A percentile compares a stretch with the other conserved stretches of the same genome.
Conservation (phyloP, 2,797 vertebrate genomes). For the Phoebastria nigripes region DNA sequence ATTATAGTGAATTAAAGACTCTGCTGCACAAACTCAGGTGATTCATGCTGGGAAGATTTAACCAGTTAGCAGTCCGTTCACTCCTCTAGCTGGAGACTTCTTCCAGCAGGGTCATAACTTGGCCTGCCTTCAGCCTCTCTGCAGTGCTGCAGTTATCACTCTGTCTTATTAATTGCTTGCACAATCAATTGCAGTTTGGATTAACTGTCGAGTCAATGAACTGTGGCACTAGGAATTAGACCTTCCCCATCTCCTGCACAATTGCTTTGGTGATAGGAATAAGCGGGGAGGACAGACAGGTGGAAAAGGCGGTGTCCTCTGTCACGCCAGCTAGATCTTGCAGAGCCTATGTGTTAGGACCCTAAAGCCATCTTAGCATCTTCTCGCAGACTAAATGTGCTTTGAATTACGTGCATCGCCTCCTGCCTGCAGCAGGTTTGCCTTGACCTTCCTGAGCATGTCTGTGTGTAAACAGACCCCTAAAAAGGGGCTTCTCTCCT, state of each 20-base stretch:
- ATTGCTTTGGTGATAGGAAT: background rate
- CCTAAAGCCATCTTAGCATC: background rate
- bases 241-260: background rate
- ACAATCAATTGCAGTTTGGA: constrained; percentile 23
- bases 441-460: background rate
- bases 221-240: background rate
- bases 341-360: background rate
- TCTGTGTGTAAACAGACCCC: background rate
- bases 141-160: constrained; percentile 5
- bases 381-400: background rate
- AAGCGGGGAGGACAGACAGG: background rate
- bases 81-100: background rate
- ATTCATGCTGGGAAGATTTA: constrained; percentile 45
- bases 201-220: constrained; percentile 9
- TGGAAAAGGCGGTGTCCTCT: background rate
- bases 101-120: constrained; percentile 13
- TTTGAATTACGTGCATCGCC: background rate
- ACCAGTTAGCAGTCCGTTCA: background rate
- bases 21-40: constrained; percentile 26
- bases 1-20: constrained; percentile 56
- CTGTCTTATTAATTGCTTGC: constrained; percentile 46
- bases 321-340: background rate
- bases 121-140: background rate
- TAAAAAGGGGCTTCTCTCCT: background rate
- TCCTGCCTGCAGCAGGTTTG: background rate